Base-by-base conservation (phyloP, 2,113 vertebrate genomes). In the Charina bottae region DNA sequence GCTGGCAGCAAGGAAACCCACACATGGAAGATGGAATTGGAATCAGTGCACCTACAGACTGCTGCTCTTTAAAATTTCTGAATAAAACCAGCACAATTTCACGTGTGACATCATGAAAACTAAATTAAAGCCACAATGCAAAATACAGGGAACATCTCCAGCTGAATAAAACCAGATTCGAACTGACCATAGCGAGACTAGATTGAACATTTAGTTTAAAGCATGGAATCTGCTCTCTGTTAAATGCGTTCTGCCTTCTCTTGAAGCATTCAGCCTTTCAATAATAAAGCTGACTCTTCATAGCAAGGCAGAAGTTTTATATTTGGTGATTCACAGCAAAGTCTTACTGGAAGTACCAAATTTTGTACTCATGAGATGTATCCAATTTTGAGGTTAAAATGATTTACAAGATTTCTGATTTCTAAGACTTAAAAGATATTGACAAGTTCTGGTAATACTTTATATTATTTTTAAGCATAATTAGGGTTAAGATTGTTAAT, bases 151-250 rank as follows among this genome's bases (percentile, higher is more conserved):
- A 87, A 53, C 86, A 11, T 33, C 28, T 53, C 55, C 42, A 90
- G 84, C 42, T 92, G 84, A 59, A 42, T 64, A 46, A 42, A 89
- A 72, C 23, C 53, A 89, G 17, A 89, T n/a, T 85, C 17, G 42
- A 17, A 12, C 78, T 89, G 33, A 37, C 83, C 42, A 26, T 88
- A 55, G 46, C 84, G 37, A 46, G 4, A n/a, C 83, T 85, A 56
- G 54, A 92, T 37, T 62, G 46, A 85, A 56, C 53, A 68, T 90
- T 37, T 64, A 58, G 85, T 85, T 92, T 56, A 56, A n/a, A 68
- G 59, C 12, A 42, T 62, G n/a, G 68, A 85, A 92, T 92, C 59
- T 89, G 24, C 26, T 24, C 89, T 85, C 24, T 24, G 58, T 68
- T 85, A 84, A 37, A 92, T 85, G 59, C 23, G 23, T 24, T 64